A percentile compares a stretch with the other conserved stretches of the same genome.
Evolutionary conservation across 2,888 invertebrate species (phyloP).

Genomic region (Myathropa florea): DNA sequence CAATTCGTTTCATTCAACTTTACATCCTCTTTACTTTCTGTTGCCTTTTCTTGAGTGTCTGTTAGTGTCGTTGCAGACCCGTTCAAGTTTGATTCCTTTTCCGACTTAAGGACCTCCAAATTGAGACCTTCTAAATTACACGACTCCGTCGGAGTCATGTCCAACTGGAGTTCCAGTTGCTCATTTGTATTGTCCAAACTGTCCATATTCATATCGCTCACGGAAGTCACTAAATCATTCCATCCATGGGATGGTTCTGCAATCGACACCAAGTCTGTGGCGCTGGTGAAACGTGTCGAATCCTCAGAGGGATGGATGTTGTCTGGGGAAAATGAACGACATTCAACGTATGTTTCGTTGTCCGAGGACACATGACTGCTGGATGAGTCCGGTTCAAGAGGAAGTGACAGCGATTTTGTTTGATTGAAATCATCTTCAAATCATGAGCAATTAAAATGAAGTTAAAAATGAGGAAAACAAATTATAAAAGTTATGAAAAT

Average conservation of each 20-base stretch:
- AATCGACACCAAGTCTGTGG: slow-evolving; percentile 56
- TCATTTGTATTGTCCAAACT: slow-evolving; percentile 54
- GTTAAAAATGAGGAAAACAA: slow-evolving; percentile 35
- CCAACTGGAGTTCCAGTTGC: slow-evolving; percentile 54
- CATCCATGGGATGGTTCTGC: slow-evolving; percentile 52
- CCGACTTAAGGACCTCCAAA: neutral
- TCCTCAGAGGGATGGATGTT: slow-evolving; percentile 30
- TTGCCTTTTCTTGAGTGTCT: neutral
- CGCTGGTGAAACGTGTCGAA: slow-evolving; percentile 63
- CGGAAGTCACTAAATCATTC: slow-evolving; percentile 60
- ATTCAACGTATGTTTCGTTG: slow-evolving; percentile 78
- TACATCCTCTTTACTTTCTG: neutral
- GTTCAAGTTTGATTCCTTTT: neutral
- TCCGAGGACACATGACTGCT: slow-evolving; percentile 75
- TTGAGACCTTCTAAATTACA: neutral
- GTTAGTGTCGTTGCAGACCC: neutral
- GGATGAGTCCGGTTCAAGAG: slow-evolving; percentile 59
- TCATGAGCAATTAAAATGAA: slow-evolving; percentile 38
- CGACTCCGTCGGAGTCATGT: slow-evolving; percentile 49
- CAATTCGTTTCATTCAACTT: slow-evolving; percentile 25
- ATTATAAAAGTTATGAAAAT: slow-evolving; percentile 31
- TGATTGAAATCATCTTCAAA: slow-evolving; percentile 55
- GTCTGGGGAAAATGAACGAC: slow-evolving; percentile 73
- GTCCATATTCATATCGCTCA: slow-evolving; percentile 57
- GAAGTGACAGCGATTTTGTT: slow-evolving; percentile 50